A percentile compares a stretch with the other conserved stretches of the same genome.
phyloP scores from a whole-genome alignment of 2,888 invertebrate genomes.

The Allacma fusca region DNA sequence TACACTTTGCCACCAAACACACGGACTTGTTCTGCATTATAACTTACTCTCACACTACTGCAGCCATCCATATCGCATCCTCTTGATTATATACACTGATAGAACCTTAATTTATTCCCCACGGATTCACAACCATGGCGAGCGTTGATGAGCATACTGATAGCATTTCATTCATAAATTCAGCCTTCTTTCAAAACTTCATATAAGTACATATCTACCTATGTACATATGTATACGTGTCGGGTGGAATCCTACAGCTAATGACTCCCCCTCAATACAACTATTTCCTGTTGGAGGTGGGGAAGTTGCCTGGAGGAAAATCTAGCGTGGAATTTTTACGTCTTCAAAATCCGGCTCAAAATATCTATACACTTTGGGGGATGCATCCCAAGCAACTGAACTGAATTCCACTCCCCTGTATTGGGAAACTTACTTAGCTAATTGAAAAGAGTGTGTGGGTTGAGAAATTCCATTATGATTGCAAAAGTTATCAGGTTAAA shows the following conservation, averaged over 20 bases:
- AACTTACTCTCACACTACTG: no score
- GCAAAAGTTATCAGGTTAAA: not conserved
- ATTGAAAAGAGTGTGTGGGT: not conserved
- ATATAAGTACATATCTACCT: no score
- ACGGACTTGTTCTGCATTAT: not conserved
- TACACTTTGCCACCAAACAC: not conserved
- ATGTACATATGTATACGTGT: no score
- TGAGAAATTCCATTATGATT: not conserved
- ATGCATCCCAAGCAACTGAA: not conserved
- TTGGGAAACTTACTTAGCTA: not conserved
- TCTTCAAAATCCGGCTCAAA: no score
- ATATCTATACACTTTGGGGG: no score
- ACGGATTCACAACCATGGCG: not conserved
- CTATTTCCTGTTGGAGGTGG: no score
- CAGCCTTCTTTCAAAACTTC: no score
- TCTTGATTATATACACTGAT: not conserved
- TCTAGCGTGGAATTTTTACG: no score
- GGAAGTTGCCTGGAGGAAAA: no score
- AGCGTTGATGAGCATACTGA: no score
- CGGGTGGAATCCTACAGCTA: no score
- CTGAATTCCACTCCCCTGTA: not conserved
- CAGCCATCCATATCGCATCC: not conserved
- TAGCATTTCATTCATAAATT: not conserved
- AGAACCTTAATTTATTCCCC: constrained; percentile 7
- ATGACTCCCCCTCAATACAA: no score